A percentile compares a stretch with the other conserved stretches of the same genome.
Evolutionary conservation across 1,140 invertebrate genomes (phyloP).

Genomic region (Papilio machaon): DNA sequence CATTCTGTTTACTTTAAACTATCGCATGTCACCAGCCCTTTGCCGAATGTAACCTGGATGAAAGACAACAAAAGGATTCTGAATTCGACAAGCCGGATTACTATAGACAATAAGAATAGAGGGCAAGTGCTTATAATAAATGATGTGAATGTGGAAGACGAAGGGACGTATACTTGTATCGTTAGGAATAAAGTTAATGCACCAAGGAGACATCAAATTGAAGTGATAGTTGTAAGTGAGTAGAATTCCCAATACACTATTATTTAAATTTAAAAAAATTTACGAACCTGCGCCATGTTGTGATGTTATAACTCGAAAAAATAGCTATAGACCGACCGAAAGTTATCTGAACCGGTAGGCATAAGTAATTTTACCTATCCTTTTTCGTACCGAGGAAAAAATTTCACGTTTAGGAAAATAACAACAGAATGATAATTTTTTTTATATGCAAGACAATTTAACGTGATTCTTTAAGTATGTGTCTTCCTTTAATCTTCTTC

Average conservation of each 20-base stretch:
- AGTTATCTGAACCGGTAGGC: no score
- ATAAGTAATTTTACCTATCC: no score
- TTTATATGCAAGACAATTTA: no score
- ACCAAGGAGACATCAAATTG: not conserved
- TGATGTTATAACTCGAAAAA: not conserved
- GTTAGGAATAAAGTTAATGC: not conserved
- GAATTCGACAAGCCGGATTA: not conserved
- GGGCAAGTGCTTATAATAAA: not conserved
- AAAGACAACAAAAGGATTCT: not conserved
- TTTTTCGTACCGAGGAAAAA: no score
- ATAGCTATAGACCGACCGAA: no score
- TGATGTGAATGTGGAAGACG: not conserved
- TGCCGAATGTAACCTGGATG: not conserved
- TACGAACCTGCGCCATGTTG: no score
- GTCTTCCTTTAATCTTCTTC: no score
- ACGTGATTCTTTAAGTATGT: no score
- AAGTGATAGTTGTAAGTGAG: constrained; percentile 22
- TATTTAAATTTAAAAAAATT: not conserved
- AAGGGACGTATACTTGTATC: not conserved
- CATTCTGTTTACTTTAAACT: no score
- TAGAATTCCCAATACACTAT: not conserved
- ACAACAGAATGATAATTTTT: no score
- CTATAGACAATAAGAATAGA: not conserved
- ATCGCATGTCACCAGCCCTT: not conserved
- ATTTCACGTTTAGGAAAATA: no score